Base-by-base conservation (phyloP, 2,888 invertebrate species). In the Petrolisthes manimaculis region DNA sequence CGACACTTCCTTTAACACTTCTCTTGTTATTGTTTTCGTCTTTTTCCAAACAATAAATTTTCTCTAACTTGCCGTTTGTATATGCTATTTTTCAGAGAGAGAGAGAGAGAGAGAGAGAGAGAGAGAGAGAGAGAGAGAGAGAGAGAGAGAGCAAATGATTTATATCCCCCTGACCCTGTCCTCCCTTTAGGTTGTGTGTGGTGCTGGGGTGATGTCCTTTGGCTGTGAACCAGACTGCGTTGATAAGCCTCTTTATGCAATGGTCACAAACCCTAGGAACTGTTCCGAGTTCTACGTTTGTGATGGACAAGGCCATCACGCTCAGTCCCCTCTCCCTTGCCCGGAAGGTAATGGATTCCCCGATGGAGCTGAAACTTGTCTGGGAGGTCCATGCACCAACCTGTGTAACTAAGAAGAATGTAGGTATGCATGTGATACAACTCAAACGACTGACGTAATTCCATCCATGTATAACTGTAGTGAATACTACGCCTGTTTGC, bases 271-370 rank as follows among this genome's bases (percentile, higher is more conserved):
- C 51, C 77, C 77, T 8, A 77, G 14, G 53, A 53, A 77, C 51
- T 77, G 77, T 51, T 37, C 77, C 77, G 12, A 77, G 77, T 77
- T 3, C 53, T 77, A 53, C 77, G 9, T 77, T 9, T 77, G 77
- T 53, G 12, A 37, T 6, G 77, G 51, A 9, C 9, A 77, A 4
- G 77, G 77, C 5, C 77, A 37, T 8, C 77, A 24, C 12, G 4
- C 54, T 9, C 37, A 77, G 9, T 1, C 1, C 0, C 53, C 77
- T 14, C 4, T 53, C 14, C 53, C 77, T 77, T 77, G 77, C 51
- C 77, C 53, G 51, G 53, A 53, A 3, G 77, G 51, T 12, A 14
- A 5, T 37, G 6, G 1, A 71, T 77, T 77, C 37, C 37, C 37
- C 37, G 51, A 12, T n/a, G 8, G 37, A 14, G 21, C 6, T 18